Evolutionary conservation across 2,797 vertebrate genomes (phyloP), one percentile per base, ranked within the genome.

Genomic region (Clangula hyemalis): DNA sequence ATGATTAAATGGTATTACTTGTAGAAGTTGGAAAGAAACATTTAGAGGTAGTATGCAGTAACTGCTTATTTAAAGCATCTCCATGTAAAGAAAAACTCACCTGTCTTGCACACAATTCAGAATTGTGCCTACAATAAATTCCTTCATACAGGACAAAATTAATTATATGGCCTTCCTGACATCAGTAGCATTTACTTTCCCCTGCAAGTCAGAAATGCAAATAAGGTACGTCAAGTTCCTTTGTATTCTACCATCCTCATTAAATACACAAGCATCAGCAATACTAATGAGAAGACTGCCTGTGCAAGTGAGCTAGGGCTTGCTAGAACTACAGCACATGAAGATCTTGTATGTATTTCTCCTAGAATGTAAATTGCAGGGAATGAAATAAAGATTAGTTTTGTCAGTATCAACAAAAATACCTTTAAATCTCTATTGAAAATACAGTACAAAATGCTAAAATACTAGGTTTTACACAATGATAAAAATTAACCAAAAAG

Each of bases 41-140:
- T n/a, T 61, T 68, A 54, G 0, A 79, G n/a, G 34, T 32, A 47
- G 18, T 19, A 58, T 5, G 10, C 7, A 10, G 71, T 28, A 27
- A 30, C 28, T 66, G 41, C 30, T 43, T 36, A 84, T 49, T 80
- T 85, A 32, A 90, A 93, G 51, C 32, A 45, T 34, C 28, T 69
- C 36, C 27, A 87, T 6, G 30, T 15, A 43, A 51, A 87, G 34
- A 80, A 91, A 77, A 51, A 93, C 97, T 98, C 97, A 99, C 99
- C 98, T 99, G 99, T 81, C 99, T 99, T 64, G 99, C 99, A 36
- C 99, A 99, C 76, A 99, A 99, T 97, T 99, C 99, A 1, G 99
- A 99, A 74, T 99, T 99, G 3, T 99, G 99, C 95, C 99, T 98
- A 97, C 99, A 99, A 91, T 99, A 99, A 95, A 99, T 99, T 89